These are phyloP conservation scores for Choloepus hoffmanni DNA, from an alignment of 2,113 vertebrate genomes.

Conservation along the genomic window DNA sequence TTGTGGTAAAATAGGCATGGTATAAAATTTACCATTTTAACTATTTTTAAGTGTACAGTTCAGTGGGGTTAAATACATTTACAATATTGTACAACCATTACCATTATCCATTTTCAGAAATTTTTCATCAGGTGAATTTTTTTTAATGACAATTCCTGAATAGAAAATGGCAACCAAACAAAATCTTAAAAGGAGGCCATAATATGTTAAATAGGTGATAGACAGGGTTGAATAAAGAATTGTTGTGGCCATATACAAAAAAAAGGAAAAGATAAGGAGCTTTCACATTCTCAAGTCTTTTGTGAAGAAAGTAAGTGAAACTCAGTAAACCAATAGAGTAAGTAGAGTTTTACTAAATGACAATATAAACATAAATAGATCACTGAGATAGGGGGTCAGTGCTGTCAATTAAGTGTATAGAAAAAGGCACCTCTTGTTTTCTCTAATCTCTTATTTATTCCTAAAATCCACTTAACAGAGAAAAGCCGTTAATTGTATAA, in stretches of 20 bases:
- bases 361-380: not conserved
- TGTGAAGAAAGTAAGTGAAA: not conserved
- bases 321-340: conserved; percentile 9
- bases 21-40: too few species aligned
- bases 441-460: not conserved
- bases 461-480: not conserved
- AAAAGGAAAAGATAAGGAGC: not conserved
- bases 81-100: too few species aligned
- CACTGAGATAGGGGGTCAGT: not conserved
- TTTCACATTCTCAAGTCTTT: not conserved
- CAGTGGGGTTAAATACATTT: too few species aligned
- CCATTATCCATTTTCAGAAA: too few species aligned
- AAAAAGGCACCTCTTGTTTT: not conserved
- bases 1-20: too few species aligned
- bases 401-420: not conserved
- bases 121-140: not conserved
- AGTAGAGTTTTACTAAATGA: conserved; percentile 2
- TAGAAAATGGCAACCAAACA: conserved; percentile 19
- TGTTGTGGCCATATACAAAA: not conserved
- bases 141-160: not conserved
- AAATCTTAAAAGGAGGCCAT: not conserved
- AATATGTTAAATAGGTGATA: not conserved
- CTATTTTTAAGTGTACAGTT: too few species aligned
- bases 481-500: not conserved
- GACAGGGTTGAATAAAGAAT: conserved; percentile 9